A percentile compares a stretch with the other conserved stretches of the same genome.
Evolutionary conservation across 2,797 vertebrate genomes (phyloP).

Genomic region (Artibeus jamaicensis): DNA sequence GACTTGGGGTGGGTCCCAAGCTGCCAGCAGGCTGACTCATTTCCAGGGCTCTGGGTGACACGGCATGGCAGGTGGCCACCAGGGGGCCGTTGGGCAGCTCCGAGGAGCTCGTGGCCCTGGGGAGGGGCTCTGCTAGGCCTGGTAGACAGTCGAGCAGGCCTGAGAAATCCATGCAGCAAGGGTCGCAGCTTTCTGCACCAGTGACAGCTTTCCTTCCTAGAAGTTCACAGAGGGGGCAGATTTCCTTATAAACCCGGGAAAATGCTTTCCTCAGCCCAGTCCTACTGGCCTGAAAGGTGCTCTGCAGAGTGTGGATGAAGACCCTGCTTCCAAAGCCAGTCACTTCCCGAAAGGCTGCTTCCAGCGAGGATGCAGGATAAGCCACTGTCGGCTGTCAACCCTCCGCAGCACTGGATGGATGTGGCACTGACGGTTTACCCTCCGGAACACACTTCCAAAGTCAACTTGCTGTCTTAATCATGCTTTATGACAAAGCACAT

Average conservation of each 20-base stretch:
- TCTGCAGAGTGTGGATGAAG: too few relatives aligned
- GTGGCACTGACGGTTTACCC: neutral
- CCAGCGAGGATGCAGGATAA: accelerated
- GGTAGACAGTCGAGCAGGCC: neutral
- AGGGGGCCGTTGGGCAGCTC: neutral
- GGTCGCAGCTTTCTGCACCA: neutral
- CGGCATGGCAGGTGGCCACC: neutral
- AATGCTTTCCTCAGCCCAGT: neutral
- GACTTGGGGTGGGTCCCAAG: neutral
- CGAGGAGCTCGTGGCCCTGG: neutral
- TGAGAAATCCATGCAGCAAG: neutral
- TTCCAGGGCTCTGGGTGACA: neutral
- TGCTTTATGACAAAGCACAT: neutral
- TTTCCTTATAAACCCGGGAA: neutral
- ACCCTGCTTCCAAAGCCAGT: neutral
- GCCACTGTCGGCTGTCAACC: neutral
- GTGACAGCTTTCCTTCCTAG: neutral
- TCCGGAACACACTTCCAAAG: neutral
- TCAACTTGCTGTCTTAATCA: neutral
- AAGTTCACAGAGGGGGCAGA: neutral
- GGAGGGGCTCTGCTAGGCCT: neutral
- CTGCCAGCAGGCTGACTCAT: slow-evolving; percentile 35
- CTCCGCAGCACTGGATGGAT: accelerated
- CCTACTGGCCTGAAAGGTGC: neutral
- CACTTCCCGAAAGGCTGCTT: neutral